Evolutionary conservation across 2,888 invertebrate genomes (phyloP), one percentile per base, ranked within the genome.

Genomic region (Crepidodera aurea): DNA sequence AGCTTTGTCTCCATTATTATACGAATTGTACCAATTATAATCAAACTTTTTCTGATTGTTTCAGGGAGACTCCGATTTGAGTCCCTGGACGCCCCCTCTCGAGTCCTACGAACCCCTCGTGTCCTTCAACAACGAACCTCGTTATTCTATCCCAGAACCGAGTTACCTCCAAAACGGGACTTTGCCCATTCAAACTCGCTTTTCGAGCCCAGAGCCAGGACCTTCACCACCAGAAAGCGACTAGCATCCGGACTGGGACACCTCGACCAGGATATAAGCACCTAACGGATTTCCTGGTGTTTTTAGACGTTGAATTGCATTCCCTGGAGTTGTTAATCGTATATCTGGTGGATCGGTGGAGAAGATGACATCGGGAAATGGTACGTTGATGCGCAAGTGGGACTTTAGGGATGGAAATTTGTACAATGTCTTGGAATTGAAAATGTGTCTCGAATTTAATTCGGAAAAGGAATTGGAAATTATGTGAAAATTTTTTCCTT

Each of bases 11-110:
- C n/a, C n/a, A n/a, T n/a, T n/a, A n/a, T n/a, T n/a, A n/a, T n/a
- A n/a, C n/a, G n/a, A n/a, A n/a, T n/a, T n/a, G n/a, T n/a, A n/a
- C n/a, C n/a, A n/a, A n/a, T n/a, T n/a, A n/a, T n/a, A n/a, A n/a
- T n/a, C n/a, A n/a, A n/a, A n/a, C n/a, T 18, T 22, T 51, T 29
- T 64, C 51, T 32, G 29, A 25, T 55, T 40, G 58, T 67, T 79
- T 29, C 75, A 83, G 83, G 82, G 83, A 83, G 79, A 83, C 83
- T 74, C 83, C 82, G 79, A 83, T 83, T 75, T 83, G 82, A 81
- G 77, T 70, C 76, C 77, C 22, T 79, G 80, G 79, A 73, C 74
- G 68, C 80, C 81, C 63, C 48, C 48, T 7, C 1, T 48, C 15
- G 48, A 48, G 16, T 27, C 27, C 12, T 48, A 27, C 48, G 48